Evolutionary conservation across 2,888 invertebrate genomes (phyloP).

Genomic region (Axea sp.): DNA sequence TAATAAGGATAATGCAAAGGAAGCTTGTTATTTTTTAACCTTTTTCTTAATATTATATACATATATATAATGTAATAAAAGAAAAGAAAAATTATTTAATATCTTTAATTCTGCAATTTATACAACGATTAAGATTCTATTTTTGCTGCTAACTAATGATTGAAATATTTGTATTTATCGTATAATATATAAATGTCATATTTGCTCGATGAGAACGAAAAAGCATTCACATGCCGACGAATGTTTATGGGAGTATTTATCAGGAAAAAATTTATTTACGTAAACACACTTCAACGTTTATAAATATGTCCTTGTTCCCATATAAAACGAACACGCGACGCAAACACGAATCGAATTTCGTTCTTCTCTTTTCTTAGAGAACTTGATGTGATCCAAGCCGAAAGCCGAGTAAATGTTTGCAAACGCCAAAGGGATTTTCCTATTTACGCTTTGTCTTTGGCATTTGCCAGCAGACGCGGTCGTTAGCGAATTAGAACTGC

Average conservation of each 20-base stretch:
- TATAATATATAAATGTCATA: conserved; percentile 9
- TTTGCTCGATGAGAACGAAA: not conserved
- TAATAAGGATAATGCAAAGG: no score
- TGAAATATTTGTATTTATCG: no score
- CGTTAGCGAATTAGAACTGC: conserved; percentile 68
- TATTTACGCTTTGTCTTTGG: conserved; percentile 65
- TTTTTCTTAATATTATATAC: no score
- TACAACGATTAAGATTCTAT: no score
- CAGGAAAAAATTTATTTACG: conserved; percentile 15
- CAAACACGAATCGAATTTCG: conserved; percentile 13
- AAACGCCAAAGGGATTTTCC: conserved; percentile 65
- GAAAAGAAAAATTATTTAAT: no score
- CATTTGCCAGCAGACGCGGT: conserved; percentile 63
- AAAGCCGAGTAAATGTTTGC: conserved; percentile 70
- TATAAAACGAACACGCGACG: not conserved
- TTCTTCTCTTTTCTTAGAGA: conserved; percentile 41
- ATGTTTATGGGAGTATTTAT: not conserved
- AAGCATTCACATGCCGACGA: not conserved
- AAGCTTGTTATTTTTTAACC: no score
- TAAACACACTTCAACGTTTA: conserved; percentile 1
- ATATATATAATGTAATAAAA: no score
- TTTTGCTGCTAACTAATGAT: no score
- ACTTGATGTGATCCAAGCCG: conserved; percentile 35
- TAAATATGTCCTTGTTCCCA: no score
- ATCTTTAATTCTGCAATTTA: no score